A percentile compares a stretch with the other conserved stretches of the same genome.
Conservation (phyloP, 2,797 vertebrate species). For the Poecilia picta region DNA sequence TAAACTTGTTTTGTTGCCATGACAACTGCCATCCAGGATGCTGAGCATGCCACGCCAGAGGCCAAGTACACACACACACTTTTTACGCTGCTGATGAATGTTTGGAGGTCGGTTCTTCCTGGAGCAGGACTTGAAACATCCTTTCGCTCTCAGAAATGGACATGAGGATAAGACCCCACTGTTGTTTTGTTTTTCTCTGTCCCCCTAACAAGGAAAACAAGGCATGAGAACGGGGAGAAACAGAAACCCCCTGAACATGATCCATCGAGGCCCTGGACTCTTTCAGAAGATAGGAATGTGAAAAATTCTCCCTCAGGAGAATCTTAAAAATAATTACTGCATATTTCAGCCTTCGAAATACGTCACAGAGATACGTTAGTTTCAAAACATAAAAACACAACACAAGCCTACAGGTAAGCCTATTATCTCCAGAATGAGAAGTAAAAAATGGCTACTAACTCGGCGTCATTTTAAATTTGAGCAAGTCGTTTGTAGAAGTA, state of each 20-base stretch:
- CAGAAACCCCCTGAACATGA: not conserved
- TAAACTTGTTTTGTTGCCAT: slow-evolving; percentile 55
- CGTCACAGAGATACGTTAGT: not conserved
- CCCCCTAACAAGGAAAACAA: not conserved
- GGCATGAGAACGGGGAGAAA: not conserved
- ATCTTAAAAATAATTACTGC: not conserved
- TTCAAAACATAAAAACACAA: not conserved
- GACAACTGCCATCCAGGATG: slow-evolving; percentile 65
- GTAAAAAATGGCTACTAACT: not conserved
- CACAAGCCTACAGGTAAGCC: not conserved
- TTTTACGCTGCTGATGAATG: slow-evolving; percentile 60
- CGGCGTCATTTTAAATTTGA: not conserved
- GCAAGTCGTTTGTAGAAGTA: not conserved
- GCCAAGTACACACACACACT: slow-evolving; percentile 10
- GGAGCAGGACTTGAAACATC: slow-evolving; percentile 63
- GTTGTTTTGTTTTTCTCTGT: slow-evolving; percentile 17
- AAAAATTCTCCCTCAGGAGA: not conserved
- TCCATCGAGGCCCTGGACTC: not conserved
- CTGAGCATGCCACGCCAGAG: slow-evolving; percentile 29
- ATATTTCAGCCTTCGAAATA: not conserved
- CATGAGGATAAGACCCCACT: not conserved
- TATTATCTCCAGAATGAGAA: not conserved
- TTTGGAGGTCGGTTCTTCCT: slow-evolving; percentile 65
- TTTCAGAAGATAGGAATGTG: not conserved
- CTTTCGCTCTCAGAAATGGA: slow-evolving; percentile 35